Base-by-base conservation (phyloP, 2,888 invertebrate genomes). In the Torymus tubicola region DNA sequence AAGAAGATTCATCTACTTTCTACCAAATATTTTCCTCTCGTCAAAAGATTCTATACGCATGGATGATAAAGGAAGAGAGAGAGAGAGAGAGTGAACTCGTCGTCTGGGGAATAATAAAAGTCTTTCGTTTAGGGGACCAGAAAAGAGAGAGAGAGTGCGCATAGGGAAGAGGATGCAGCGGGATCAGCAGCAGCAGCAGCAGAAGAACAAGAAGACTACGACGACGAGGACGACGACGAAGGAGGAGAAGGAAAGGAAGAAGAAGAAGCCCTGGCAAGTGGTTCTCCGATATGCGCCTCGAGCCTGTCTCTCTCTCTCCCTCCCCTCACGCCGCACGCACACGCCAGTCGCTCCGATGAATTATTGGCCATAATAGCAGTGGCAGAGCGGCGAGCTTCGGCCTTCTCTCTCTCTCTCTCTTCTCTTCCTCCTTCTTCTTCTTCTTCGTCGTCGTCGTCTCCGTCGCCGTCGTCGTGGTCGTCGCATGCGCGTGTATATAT, bases 291-390 rank as follows among this genome's bases (percentile, higher is more conserved):
- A 60, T n/a, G 60, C 14, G 60, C 16, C 60, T n/a, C 14, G 60
- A 60, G 60, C n/a, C 58, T 24, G 61, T 65, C 63, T 69, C 24
- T 60, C 68, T 85, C 85, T 83, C 83, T 82, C 87, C 84, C 86
- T 82, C 87, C 85, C 86, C 85, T 86, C 87, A 85, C 86, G 86
- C 85, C 86, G 86, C 85, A 88, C 87, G 86, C 87, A 86, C 87
- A 42, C 89, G 88, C 88, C 90, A 89, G 89, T 90, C 89, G 88
- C 90, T 68, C 74, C 90, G 89, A 90, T 90, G 90, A 90, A 89
- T 90, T 90, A 90, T 90, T 90, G 90, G 88, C 90, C 90, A 90
- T 90, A 90, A 90, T 90, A 90, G 90, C 90, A 90, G 90, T 90
- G 90, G 90, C 87, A 86, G 42, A 42, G 86, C 84, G 84, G 85